Base-by-base conservation (phyloP, 2,888 invertebrate species). In the Disparrhopalites patrizii region DNA sequence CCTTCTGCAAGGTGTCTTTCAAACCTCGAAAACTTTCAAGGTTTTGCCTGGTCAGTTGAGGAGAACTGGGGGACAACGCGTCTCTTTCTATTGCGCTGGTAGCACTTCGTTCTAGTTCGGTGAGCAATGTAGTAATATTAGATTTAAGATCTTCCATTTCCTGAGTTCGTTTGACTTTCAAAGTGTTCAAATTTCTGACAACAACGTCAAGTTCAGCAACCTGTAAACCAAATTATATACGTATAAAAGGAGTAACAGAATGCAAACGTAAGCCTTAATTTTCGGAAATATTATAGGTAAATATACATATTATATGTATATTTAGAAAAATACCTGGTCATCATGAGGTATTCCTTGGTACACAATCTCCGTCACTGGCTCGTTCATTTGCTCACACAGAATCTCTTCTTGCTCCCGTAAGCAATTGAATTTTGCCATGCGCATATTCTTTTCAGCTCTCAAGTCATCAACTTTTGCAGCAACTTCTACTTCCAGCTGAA, bases 261-360 rank as follows among this genome's bases (percentile, higher is more conserved):
- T 51, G 51, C 27, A n/a, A n/a, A n/a, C n/a, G n/a, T n/a, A n/a
- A n/a, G n/a, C n/a, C n/a, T n/a, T n/a, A n/a, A n/a, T n/a, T n/a
- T n/a, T n/a, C n/a, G 3, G 20, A 51, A 51, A 20, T 18, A 23
- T 13, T 23, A 51, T 20, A 51, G 20, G 43, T 13, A 43, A 8
- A 10, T 36, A 36, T 36, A 36, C 36, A 43, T 43, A 20, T 7
- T 13, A 43, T 25, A 5, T 3, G 27, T 25, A 25, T 23, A 5
- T 23, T 4, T 18, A 18, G 7, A 52, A 30, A 28, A 52, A 25
- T 30, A 64, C 64, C 64, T 64, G 64, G 47, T 64, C 50, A 56
- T 64, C 64, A 57, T 64, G 64, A 15, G 64, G 64, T 33, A 64
- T 64, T 1, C 64, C 64, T 31, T 18, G 18, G 27, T 57, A 64